Evolutionary conservation across 2,113 vertebrate species (phyloP).

Genomic region (Riparia riparia): DNA sequence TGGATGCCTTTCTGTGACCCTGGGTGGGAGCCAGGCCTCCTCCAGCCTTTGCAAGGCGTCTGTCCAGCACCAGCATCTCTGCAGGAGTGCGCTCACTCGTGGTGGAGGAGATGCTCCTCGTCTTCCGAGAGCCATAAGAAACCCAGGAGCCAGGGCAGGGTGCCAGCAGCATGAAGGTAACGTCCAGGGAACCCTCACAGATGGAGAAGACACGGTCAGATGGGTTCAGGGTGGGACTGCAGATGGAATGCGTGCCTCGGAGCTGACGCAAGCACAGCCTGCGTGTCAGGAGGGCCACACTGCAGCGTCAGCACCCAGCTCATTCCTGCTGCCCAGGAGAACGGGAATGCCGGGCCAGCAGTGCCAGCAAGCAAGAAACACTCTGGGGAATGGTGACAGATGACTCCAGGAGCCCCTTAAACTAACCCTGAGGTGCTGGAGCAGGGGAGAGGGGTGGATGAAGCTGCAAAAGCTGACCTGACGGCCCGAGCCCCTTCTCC

Average conservation of each 20-base stretch:
- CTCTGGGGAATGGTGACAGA: not conserved
- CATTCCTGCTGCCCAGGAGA: not conserved
- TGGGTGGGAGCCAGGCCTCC: not conserved
- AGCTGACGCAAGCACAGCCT: not conserved
- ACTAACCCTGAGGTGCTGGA: not conserved
- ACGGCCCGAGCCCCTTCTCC: not conserved
- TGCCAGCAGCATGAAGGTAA: not conserved
- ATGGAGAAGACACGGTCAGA: not conserved
- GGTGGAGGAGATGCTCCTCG: not conserved
- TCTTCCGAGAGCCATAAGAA: accelerated
- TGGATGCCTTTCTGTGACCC: not conserved
- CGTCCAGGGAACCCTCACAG: accelerated
- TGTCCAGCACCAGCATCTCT: not conserved
- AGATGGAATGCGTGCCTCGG: not conserved
- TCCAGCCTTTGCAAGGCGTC: not conserved
- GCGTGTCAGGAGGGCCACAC: not conserved
- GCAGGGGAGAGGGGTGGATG: not conserved
- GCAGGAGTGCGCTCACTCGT: accelerated
- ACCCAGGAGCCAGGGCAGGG: not conserved
- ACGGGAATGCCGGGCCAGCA: not conserved
- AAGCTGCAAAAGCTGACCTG: not conserved
- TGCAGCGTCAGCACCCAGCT: not conserved
- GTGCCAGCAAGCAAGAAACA: not conserved
- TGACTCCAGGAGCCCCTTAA: not conserved
- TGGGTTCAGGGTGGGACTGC: not conserved